Evolutionary conservation across 1,140 invertebrate genomes (phyloP), one percentile per base, ranked within the genome.

Genomic region (Lasioglossum albipes): DNA sequence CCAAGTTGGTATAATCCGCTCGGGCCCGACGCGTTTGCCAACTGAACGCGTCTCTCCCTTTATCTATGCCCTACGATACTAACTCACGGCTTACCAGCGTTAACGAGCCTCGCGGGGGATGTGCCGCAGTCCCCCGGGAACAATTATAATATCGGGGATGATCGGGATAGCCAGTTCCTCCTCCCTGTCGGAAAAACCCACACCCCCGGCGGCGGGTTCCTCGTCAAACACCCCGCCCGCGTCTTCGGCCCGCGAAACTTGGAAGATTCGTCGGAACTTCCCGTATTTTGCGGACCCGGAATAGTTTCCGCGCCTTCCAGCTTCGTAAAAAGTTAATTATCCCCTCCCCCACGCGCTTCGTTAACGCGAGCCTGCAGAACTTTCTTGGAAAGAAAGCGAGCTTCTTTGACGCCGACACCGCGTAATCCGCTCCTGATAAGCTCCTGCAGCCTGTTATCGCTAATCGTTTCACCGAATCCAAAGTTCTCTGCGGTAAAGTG

Each of bases 61-160:
- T 90, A 90, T 90, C 89, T 86, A 69, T 70, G 57, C 76, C 65
- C 78, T 72, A 78, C 65, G 86, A 88, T 90, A 91, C 78, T 87
- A 87, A 89, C 85, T 87, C 86, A 88, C 87, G 69, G 88, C 81
- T 88, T 87, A 85, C 74, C 41, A 71, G 54, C 72, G 67, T 67
- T 85, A 81, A 83, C 64, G 78, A 82, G 72, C 57, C 77, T 68
- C 83, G 66, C 69, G 82, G 70, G 82, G 65, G 75, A 49, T 74
- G 73, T 73, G 57, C 69, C 76, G 77, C 70, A 79, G 75, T 71
- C 74, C 75, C 72, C 68, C 68, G 66, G 72, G 78, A 36, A 78
- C 73, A 81, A 84, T 75, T 80, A 70, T 76, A 75, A 75, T 54
- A 54, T 84, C 83, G 68, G 70, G n/a, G n/a, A 80, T 79, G 45